These are phyloP conservation scores for Macroglossus sobrinus DNA, from an alignment of 2,113 vertebrate genomes.

Conservation along the genomic window DNA sequence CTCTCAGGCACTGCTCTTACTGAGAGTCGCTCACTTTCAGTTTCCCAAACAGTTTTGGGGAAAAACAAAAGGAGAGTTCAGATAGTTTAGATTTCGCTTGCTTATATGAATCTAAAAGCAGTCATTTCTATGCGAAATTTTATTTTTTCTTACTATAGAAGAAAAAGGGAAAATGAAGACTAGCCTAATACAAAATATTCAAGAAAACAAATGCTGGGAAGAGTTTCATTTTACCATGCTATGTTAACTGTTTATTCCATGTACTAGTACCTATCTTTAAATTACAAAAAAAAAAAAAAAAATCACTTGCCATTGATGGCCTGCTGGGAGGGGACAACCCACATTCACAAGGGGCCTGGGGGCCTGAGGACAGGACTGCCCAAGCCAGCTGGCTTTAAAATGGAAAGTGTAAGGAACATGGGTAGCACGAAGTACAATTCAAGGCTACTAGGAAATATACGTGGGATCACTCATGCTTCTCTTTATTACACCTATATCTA, in stretches of 20 bases:
- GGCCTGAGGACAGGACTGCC: not conserved
- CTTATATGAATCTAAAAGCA: slow-evolving; percentile 42
- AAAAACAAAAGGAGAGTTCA: slow-evolving; percentile 35
- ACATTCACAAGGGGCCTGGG: not conserved
- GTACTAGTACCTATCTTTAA: slow-evolving; percentile 48
- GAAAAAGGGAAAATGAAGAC: not conserved
- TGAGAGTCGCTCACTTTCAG: not conserved
- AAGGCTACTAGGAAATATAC: slow-evolving; percentile 37
- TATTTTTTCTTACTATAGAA: slow-evolving; percentile 36
- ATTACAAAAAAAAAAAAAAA: slow-evolving; percentile 24
- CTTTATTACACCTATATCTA: not conserved
- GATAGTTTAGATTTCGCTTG: slow-evolving; percentile 39
- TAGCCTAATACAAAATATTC: slow-evolving; percentile 1
- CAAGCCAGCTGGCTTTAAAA: slow-evolving; percentile 38
- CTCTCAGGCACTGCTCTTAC: not conserved
- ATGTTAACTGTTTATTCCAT: not conserved
- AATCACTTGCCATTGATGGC: not conserved
- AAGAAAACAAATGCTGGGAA: slow-evolving; percentile 7
- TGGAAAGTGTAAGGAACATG: slow-evolving; percentile 4
- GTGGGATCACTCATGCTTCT: not conserved
- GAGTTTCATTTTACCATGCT: slow-evolving; percentile 32
- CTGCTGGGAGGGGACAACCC: not conserved
- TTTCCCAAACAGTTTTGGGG: not conserved
- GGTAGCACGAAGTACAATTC: slow-evolving; percentile 11
- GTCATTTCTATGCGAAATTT: slow-evolving; percentile 6